Conservation (phyloP, 2,888 invertebrate genomes). For the Stenurella melanura region DNA sequence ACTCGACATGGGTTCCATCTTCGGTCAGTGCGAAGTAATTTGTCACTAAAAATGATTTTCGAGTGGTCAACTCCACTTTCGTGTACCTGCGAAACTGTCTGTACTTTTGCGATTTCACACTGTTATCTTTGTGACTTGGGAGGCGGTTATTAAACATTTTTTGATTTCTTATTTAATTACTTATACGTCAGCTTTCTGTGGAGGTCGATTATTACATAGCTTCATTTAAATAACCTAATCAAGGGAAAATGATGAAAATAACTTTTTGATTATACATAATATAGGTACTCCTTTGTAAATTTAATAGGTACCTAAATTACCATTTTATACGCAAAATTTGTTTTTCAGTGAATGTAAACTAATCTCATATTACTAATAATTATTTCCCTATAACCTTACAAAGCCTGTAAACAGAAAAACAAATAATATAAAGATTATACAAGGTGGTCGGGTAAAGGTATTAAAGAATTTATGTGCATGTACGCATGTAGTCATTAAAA, state of each 20-base stretch:
- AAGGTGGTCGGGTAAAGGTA: neutral
- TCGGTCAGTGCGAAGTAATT: too few species aligned
- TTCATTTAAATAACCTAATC: slow-evolving; percentile 17
- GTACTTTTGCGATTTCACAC: too few species aligned
- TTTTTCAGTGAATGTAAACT: neutral
- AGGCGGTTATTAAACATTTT: neutral
- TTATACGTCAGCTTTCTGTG: neutral
- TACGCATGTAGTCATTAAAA: too few species aligned
- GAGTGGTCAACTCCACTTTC: too few species aligned
- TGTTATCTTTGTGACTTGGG: too few species aligned
- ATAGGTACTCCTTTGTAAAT: neutral
- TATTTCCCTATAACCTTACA: neutral
- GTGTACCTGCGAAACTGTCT: too few species aligned
- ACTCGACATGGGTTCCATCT: too few species aligned
- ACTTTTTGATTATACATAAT: slow-evolving; percentile 11
- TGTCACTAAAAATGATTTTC: too few species aligned
- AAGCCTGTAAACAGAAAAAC: neutral
- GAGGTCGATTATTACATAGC: neutral
- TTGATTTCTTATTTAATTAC: slow-evolving; percentile 7
- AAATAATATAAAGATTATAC: neutral
- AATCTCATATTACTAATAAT: neutral
- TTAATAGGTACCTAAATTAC: slow-evolving; percentile 14
- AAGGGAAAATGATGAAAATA: neutral
- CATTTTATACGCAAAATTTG: neutral
- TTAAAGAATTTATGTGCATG: too few species aligned